Conservation (phyloP, 2,797 vertebrate species). For the Discoglossus pictus region DNA sequence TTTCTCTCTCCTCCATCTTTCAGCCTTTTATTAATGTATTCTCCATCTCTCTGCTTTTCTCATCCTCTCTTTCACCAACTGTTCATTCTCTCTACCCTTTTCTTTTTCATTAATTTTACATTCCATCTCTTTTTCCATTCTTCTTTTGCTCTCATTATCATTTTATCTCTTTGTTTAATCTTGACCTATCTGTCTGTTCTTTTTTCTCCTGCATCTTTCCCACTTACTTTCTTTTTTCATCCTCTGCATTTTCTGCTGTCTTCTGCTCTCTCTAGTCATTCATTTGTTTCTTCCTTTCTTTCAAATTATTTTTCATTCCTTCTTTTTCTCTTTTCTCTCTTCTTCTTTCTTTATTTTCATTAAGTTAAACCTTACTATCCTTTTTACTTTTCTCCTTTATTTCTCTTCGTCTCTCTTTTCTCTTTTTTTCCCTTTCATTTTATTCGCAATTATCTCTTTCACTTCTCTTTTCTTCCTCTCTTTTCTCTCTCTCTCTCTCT, state of each 20-base stretch:
- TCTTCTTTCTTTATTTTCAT: not conserved
- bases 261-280: not conserved
- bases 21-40: not conserved
- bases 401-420: not conserved
- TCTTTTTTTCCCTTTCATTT: constrained; percentile 21
- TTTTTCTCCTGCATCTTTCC: too few species aligned
- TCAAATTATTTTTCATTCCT: not conserved
- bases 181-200: not conserved
- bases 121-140: too few species aligned
- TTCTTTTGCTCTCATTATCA: not conserved
- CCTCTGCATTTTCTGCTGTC: not conserved
- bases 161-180: not conserved
- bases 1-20: not conserved
- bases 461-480: constrained; percentile 63
- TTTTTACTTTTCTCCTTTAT: not conserved
- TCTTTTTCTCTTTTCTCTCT: not conserved
- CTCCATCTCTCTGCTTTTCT: not conserved
- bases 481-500: not conserved
- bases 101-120: too few species aligned
- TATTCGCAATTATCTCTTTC: not conserved
- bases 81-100: too few species aligned
- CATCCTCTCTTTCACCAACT: not conserved
- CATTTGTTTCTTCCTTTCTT: too few species aligned
- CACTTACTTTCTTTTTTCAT: not conserved
- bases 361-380: too few species aligned